A percentile compares a stretch with the other conserved stretches of the same genome.
These are phyloP conservation scores for Dendrolimus punctatus DNA, from an alignment of 1,140 invertebrate genomes.

Conservation along the genomic window DNA sequence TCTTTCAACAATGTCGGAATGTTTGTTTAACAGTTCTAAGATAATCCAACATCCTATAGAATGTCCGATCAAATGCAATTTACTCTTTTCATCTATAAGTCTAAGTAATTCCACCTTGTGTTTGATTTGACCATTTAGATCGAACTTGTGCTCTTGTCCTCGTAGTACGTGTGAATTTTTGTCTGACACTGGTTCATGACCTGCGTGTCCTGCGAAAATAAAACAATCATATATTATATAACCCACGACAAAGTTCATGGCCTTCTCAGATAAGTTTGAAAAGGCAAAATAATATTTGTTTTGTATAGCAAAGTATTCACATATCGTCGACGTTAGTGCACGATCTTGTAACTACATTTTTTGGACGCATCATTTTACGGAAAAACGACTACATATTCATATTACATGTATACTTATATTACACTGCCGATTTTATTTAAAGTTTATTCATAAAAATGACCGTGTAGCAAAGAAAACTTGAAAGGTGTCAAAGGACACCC, in stretches of 20 bases:
- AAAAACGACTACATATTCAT: too few relatives aligned
- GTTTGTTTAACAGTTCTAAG: slow-evolving; percentile 37
- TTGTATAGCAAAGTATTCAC: too few relatives aligned
- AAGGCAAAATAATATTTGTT: too few relatives aligned
- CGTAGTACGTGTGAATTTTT: slow-evolving; percentile 20
- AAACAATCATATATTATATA: slow-evolving; percentile 3
- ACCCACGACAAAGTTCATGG: background rate
- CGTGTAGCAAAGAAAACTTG: too few relatives aligned
- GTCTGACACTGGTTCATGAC: slow-evolving; percentile 42
- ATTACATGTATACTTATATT: too few relatives aligned
- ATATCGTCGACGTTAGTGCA: too few relatives aligned
- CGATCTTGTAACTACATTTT: too few relatives aligned
- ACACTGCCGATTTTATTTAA: too few relatives aligned
- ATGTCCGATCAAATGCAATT: slow-evolving; percentile 56
- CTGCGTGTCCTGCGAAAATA: slow-evolving; percentile 45
- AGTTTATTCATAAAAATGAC: too few relatives aligned
- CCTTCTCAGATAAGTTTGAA: too few relatives aligned
- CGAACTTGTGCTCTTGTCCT: slow-evolving; percentile 37
- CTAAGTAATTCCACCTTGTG: slow-evolving; percentile 52
- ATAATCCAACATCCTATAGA: slow-evolving; percentile 61
- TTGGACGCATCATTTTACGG: too few relatives aligned
- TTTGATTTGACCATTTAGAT: slow-evolving; percentile 45
- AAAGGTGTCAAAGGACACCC: too few relatives aligned
- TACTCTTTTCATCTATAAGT: slow-evolving; percentile 43
- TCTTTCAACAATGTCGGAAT: slow-evolving; percentile 26